Base-by-base conservation (phyloP, 2,113 vertebrate genomes). In the Carassius auratus region DNA sequence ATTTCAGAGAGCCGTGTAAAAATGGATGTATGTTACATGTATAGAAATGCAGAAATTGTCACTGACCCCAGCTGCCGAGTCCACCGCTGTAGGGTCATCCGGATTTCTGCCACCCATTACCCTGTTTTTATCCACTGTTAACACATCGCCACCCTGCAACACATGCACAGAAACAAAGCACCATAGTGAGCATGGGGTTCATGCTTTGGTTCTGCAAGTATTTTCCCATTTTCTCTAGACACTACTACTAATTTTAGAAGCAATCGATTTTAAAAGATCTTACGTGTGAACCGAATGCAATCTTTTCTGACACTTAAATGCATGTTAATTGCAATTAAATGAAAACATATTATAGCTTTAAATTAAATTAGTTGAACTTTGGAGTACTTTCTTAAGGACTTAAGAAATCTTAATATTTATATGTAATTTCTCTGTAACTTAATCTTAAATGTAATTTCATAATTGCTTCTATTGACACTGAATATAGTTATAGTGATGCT, bases 81-180 rank as follows among this genome's bases (percentile, higher is more conserved):
- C 92, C 74, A 83, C 5, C 33, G 62, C 30, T 19, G 55, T 14
- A 8, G 78, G 36, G 81, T 90, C 89, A n/a, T 91, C 89, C 15
- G 59, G 85, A 76, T 86, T 85, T 21, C 89, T 86, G 19, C 85
- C 50, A 33, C 21, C 45, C 8, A n/a, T 59, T 38, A n/a, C 59
- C 85, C 83, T 89, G 84, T 86, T 87, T 69, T 86, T 90, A 8
- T 92, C 92, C 10, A 86, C 62, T 33, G 85, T 59, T 48, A 88
- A 73, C 78, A 89, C 26, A 69, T 90, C 89, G 45, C 66, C 86
- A 73, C 83, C 81, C 89, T 89, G 57, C 42, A 42, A 15, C 12
- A 66, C 68, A 66, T 1, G 15, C 62, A 30, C 23, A 66, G 4
- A 69, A 33, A 69, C 15, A 68, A 33, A 73, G 36, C 15, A 15